Base-by-base conservation (phyloP, 2,888 invertebrate genomes). In the Philaethria dido region DNA sequence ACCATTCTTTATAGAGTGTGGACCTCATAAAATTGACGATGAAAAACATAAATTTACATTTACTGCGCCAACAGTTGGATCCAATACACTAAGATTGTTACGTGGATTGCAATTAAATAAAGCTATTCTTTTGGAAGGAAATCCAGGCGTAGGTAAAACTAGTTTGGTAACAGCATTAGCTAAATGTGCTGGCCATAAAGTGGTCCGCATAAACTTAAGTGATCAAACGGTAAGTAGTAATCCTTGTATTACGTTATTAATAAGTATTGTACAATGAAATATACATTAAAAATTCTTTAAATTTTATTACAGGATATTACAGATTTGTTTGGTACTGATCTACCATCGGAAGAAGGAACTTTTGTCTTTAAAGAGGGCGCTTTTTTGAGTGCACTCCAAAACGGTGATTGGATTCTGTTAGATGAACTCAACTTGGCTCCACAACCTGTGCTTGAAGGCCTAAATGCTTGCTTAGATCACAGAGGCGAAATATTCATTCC, bases 391-490 rank as follows among this genome's bases (percentile, higher is more conserved):
- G 99, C 99, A 0, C 93, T 99, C 22, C 98, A 98, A 89, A 94
- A 96, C 60, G 97, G 98, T 13, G 95, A 98, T 76, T 99, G 99
- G 99, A 96, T 99, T 75, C 93, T 99, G 20, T 92, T 99, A 29
- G 99, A 99, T 85, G 99, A 99, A 93, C 92, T 99, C 73, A 99
- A 99, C 93, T 93, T 99, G 72, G 99, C 99, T 0, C 99, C 99
- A 0, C 99, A 99, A 85, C 98, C 99, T 0, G 99, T 99, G 0
- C 92, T 99, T 14, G 99, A 99, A 93, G 99, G 99, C 33, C 93
- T 99, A 3, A 99, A 99, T 84, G 99, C 99, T 0, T 99, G 99
- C 79, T 94, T 99, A 65, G 99, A 99, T 93, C 99, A 99, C 84
- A 94, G 99, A 77, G 98, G 98, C 0, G 98, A 99, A 89, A 95